Conservation (phyloP, 2,797 vertebrate species). For the Enteromius thamalakanensis region DNA sequence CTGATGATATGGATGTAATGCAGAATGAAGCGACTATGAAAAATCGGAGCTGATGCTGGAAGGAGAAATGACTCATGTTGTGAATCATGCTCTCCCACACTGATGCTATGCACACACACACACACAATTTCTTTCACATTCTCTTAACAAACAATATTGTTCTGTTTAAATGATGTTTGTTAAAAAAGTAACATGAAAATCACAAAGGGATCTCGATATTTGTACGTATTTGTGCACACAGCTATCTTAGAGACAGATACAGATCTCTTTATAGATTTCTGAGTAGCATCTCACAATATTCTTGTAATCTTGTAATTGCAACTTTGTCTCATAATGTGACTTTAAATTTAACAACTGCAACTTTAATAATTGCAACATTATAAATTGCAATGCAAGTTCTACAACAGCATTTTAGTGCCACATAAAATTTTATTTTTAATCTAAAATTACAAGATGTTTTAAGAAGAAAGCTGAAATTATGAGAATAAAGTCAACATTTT, state of each 20-base stretch:
- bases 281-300: not conserved
- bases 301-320: not conserved
- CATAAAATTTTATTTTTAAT: not conserved
- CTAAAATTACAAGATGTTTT: not conserved
- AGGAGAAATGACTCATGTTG: constrained; percentile 75
- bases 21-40: constrained; percentile 67
- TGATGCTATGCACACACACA: constrained; percentile 55
- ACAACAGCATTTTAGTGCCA: not conserved
- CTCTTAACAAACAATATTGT: constrained; percentile 20
- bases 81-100: constrained; percentile 78
- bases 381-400: not conserved
- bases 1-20: constrained; percentile 40
- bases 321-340: not conserved
- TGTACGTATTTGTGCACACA: not conserved
- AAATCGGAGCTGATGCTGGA: constrained; percentile 64
- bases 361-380: not conserved
- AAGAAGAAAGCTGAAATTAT: not conserved
- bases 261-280: not conserved
- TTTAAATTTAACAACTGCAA: not conserved
- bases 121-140: constrained; percentile 38
- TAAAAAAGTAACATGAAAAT: constrained; percentile 1
- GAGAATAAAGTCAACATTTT: too few species aligned
- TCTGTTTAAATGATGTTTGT: constrained; percentile 13
- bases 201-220: not conserved
- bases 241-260: not conserved